These are phyloP conservation scores for Smittia aterrima DNA, from an alignment of 2,888 invertebrate genomes.

Conservation along the genomic window DNA sequence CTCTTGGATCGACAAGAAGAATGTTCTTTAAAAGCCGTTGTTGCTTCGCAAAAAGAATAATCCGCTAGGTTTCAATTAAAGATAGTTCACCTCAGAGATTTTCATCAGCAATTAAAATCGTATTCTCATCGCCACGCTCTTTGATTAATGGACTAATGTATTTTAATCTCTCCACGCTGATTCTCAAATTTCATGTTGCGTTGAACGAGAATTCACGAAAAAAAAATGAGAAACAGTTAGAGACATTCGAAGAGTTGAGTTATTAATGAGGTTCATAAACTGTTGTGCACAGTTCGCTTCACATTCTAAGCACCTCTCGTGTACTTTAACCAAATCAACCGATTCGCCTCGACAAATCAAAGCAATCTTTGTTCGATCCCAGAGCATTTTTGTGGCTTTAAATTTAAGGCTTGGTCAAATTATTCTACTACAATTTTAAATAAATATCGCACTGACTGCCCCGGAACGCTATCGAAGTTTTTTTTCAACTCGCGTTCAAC, in stretches of 20 bases:
- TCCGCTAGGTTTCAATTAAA: constrained; percentile 25
- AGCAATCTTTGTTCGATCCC: neutral
- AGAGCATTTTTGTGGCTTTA: neutral
- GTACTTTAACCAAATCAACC: neutral
- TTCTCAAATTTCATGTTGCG: neutral
- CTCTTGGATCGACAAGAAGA: neutral
- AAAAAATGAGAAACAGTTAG: constrained; percentile 3
- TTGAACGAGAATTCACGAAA: neutral
- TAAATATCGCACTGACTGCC: neutral
- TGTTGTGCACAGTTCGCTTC: neutral
- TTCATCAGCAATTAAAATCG: constrained; percentile 14
- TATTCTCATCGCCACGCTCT: neutral
- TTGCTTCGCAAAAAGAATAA: neutral
- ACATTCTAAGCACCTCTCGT: neutral
- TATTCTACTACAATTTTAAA: constrained; percentile 16
- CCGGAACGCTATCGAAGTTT: neutral
- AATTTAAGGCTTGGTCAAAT: constrained; percentile 15
- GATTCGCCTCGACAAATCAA: too few relatives aligned
- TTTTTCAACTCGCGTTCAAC: neutral
- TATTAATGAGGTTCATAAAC: constrained; percentile 16
- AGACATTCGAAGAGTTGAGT: neutral
- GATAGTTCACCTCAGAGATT: constrained; percentile 13
- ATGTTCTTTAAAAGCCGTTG: neutral
- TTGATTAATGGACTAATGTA: constrained; percentile 19
- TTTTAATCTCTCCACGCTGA: neutral